phyloP scores from a whole-genome alignment of 2,797 vertebrate genomes.

The Somateria mollissima region DNA sequence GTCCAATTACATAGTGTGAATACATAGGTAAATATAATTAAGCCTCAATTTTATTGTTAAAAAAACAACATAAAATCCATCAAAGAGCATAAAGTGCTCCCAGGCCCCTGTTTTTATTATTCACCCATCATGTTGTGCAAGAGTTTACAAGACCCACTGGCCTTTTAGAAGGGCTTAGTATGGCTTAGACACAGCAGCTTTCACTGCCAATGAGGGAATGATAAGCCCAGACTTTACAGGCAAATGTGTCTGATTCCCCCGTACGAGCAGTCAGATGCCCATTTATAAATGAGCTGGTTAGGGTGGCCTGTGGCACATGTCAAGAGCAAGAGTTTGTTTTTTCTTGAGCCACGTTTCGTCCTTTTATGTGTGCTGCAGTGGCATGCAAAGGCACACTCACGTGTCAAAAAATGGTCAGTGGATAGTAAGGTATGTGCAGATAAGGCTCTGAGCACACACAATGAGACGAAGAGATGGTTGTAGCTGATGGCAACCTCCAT shows the following conservation, averaged over 20 bases:
- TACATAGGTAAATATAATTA: not conserved
- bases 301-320: not conserved
- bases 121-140: not conserved
- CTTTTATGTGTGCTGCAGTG: not conserved
- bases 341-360: not conserved
- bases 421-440: not conserved
- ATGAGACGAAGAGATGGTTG: not conserved
- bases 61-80: not conserved
- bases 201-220: fast-evolving
- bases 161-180: not conserved
- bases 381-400: not conserved
- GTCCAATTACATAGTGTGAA: not conserved
- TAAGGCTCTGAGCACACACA: not conserved
- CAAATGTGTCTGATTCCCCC: not conserved
- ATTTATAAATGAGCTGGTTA: not conserved
- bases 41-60: not conserved
- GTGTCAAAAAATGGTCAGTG: not conserved
- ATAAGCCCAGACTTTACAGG: too few relatives aligned
- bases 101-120: not conserved
- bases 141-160: not conserved
- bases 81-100: not conserved
- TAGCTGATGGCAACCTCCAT: not conserved
- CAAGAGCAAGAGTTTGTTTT: not conserved
- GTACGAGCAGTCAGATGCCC: not conserved
- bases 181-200: not conserved